Conservation (phyloP, 2,797 vertebrate genomes). For the Perodicticus potto region DNA sequence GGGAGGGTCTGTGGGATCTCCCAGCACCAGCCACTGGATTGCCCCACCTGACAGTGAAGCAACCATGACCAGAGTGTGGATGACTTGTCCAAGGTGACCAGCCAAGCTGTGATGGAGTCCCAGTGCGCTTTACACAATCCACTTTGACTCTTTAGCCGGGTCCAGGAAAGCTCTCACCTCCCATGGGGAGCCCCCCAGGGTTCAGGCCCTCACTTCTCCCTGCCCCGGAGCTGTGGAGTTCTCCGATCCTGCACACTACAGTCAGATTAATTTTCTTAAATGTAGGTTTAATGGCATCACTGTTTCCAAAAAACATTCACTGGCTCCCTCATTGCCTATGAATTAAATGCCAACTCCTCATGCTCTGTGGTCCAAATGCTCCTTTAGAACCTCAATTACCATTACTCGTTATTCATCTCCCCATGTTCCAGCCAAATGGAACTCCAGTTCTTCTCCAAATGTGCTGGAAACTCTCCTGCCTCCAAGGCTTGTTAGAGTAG, state of each 20-base stretch:
- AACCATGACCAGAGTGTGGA: background rate
- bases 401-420: slow-evolving; percentile 55
- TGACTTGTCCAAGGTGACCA: background rate
- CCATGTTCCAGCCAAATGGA: slow-evolving; percentile 64
- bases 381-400: slow-evolving; percentile 67
- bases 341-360: slow-evolving; percentile 67
- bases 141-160: no score
- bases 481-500: background rate
- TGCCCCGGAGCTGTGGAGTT: background rate
- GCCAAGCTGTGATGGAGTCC: background rate
- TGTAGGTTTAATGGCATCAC: slow-evolving; percentile 71
- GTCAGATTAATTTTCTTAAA: slow-evolving; percentile 74
- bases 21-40: background rate
- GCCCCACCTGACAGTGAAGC: background rate
- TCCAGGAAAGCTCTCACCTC: background rate
- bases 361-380: slow-evolving; percentile 63
- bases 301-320: slow-evolving; percentile 70
- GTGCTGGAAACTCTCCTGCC: background rate
- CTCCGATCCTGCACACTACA: background rate
- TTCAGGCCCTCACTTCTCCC: background rate
- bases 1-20: background rate
- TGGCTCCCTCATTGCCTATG: slow-evolving; percentile 68
- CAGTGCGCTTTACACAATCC: background rate
- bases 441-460: background rate
- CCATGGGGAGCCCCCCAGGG: background rate